Percentiles rank a stretch among this genome's conserved stretches.
phyloP scores from a whole-genome alignment of 2,888 invertebrate genomes.

The Helobdella robusta region DNA sequence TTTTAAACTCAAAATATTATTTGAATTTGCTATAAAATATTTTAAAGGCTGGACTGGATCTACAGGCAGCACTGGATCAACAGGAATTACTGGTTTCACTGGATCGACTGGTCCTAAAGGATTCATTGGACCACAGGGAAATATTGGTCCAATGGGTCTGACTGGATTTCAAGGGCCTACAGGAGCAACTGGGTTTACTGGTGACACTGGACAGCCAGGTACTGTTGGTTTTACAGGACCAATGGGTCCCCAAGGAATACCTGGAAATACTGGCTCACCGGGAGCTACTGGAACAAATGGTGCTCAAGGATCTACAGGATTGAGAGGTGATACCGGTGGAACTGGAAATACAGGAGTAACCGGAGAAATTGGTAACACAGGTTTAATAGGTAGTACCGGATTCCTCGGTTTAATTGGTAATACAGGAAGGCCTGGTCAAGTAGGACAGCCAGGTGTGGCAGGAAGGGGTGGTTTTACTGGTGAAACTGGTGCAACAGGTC shows the following conservation, averaged over 20 bases:
- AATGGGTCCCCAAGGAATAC: too few relatives aligned
- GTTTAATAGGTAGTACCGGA: slow-evolving; percentile 18
- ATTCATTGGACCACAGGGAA: slow-evolving; percentile 29
- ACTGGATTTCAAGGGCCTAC: slow-evolving; percentile 20
- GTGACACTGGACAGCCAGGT: slow-evolving; percentile 26
- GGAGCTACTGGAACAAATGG: slow-evolving; percentile 25
- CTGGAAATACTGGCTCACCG: slow-evolving; percentile 20
- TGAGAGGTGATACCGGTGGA: slow-evolving; percentile 20
- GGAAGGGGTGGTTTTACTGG: slow-evolving; percentile 24
- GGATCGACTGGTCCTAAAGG: slow-evolving; percentile 30
- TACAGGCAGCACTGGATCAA: slow-evolving; percentile 18
- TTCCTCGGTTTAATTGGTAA: neutral
- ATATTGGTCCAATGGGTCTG: slow-evolving; percentile 34
- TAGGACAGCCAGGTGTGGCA: slow-evolving; percentile 7
- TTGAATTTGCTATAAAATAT: too few relatives aligned
- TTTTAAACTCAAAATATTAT: too few relatives aligned
- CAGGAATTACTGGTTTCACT: slow-evolving; percentile 30
- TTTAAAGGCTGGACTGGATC: neutral
- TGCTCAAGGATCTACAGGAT: slow-evolving; percentile 33
- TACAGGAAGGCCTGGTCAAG: slow-evolving; percentile 9
- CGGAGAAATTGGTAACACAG: slow-evolving; percentile 23
- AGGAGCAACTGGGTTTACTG: slow-evolving; percentile 24
- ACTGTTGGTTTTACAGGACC: too few relatives aligned
- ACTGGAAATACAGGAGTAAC: slow-evolving; percentile 21
- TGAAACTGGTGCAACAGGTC: slow-evolving; percentile 21